Percentiles rank a stretch among this genome's conserved stretches.
phyloP scores from a whole-genome alignment of 1,140 invertebrate species.

The Drosophila nebulosa region DNA sequence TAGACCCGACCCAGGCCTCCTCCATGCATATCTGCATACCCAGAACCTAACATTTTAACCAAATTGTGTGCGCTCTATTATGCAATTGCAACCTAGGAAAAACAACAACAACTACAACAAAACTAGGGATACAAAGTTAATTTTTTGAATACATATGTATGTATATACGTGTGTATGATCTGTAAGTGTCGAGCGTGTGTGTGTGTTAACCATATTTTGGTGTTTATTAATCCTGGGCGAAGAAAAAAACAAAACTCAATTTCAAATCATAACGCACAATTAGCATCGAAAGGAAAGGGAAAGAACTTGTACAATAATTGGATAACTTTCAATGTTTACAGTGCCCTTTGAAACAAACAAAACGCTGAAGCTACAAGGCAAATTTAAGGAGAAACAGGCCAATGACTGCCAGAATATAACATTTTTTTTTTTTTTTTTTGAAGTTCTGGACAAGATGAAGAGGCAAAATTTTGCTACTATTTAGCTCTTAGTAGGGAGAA shows the following conservation, averaged over 20 bases:
- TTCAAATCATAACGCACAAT: neutral
- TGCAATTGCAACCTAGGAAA: conserved; percentile 19
- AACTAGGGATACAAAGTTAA: neutral
- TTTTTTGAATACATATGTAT: neutral
- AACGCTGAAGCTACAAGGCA: no score
- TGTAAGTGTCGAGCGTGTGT: neutral
- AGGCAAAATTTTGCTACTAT: no score
- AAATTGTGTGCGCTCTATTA: conserved; percentile 69
- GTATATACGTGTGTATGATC: neutral
- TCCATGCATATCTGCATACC: neutral
- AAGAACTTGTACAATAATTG: no score
- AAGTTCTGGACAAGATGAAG: no score
- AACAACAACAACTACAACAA: neutral
- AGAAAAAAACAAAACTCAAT: neutral
- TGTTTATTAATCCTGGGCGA: neutral
- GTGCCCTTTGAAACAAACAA: no score
- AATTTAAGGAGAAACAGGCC: no score
- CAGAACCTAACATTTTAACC: conserved; percentile 59
- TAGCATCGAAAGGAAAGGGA: neutral
- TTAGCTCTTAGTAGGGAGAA: no score
- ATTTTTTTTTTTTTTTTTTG: no score
- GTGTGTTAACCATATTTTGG: neutral
- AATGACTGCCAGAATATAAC: no score
- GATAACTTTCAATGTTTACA: no score
- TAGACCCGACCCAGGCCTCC: no score